Evolutionary conservation across 1,140 invertebrate genomes (phyloP).

Genomic region (Caenorhabditis brenneri): DNA sequence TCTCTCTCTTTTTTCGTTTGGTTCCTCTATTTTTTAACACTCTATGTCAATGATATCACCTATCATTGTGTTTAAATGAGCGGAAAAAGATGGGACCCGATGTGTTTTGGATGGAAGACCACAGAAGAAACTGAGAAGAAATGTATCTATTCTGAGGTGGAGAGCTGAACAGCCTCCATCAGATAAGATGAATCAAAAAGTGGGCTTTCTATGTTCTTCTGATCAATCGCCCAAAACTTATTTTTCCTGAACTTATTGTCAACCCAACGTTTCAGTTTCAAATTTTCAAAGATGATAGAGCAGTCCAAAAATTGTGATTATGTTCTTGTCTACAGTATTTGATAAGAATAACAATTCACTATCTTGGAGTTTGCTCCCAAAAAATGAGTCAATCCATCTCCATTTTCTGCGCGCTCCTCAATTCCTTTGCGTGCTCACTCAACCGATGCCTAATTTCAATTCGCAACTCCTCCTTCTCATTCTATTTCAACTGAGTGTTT

Average conservation of each 20-base stretch:
- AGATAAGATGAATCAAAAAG: too few species aligned
- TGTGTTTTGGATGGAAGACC: background rate
- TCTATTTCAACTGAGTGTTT: constrained; percentile 24
- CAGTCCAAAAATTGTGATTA: too few species aligned
- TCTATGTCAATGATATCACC: background rate
- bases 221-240: too few species aligned
- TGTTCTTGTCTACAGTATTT: too few species aligned
- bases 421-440: constrained; percentile 24
- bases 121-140: background rate
- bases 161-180: background rate
- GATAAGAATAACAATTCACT: too few species aligned
- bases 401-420: background rate
- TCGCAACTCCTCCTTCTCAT: constrained; percentile 31
- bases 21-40: background rate
- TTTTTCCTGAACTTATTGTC: too few species aligned
- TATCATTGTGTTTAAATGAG: background rate
- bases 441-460: constrained; percentile 31
- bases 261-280: too few species aligned
- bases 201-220: too few species aligned
- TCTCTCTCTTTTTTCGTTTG: constrained; percentile 16
- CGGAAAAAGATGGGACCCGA: background rate
- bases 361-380: too few species aligned
- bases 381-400: background rate
- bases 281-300: too few species aligned
- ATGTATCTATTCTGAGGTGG: constrained; percentile 13